Evolutionary conservation across 2,888 invertebrate species (phyloP), one percentile per base, ranked within the genome.

Genomic region (Gastrophysa polygoni): DNA sequence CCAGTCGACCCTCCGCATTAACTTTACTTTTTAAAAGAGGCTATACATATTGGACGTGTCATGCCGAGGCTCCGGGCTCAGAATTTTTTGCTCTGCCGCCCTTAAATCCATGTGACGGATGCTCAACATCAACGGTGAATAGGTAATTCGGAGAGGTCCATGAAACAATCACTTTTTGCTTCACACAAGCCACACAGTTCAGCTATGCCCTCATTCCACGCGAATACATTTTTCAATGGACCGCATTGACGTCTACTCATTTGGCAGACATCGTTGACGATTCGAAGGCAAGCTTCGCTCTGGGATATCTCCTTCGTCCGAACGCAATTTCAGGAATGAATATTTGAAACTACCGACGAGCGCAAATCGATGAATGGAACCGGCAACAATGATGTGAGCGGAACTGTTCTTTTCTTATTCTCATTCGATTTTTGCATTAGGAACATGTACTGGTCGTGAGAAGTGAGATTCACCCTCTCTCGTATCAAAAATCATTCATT

Each of bases 11-110:
- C 62, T 64, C 62, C 69, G 69, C 75, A 74, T 75, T 74, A 73
- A 74, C 73, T 74, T 75, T 75, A 75, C 73, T 75, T 75, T 75
- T 74, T 73, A 74, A 73, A 74, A 73, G 74, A 75, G 71, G 72
- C 73, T 65, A 74, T 75, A 73, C 75, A 76, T 76, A 76, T 76
- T 75, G 75, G 72, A 71, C 71, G 73, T 67, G 73, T 72, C 74
- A 72, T 63, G 61, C 66, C 64, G 68, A 59, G 61, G 55, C 66
- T 38, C 14, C 4, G 67, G 69, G 71, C 71, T 71, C 70, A 68
- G 69, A 71, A 72, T 73, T 74, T 73, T 70, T 73, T 71, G 69
- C 68, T 61, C 69, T 63, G 61, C 44, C 57, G 66, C 68, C 68
- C 68, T 68, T 71, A 71, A 72, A 73, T 72, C 72, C 69, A 68